Evolutionary conservation across 2,113 vertebrate genomes (phyloP).

Genomic region (Isichthys henryi): DNA sequence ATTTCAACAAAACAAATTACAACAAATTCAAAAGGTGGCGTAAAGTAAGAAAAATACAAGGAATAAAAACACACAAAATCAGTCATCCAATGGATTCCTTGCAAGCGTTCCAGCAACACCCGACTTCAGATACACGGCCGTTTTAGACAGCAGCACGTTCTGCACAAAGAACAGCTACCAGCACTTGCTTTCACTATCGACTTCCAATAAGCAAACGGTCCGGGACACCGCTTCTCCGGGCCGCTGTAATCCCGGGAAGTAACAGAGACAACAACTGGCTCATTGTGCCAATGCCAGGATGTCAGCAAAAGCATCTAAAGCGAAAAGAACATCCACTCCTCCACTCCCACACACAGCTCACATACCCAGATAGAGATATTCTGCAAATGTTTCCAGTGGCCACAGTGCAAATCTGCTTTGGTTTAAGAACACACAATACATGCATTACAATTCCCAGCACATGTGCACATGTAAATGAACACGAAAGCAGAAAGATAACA

Average conservation of each 20-base stretch:
- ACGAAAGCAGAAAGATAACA: neutral
- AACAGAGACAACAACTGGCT: slow-evolving; percentile 20
- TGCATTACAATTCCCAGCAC: neutral
- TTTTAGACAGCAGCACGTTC: slow-evolving; percentile 8
- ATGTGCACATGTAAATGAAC: neutral
- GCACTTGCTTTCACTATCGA: neutral
- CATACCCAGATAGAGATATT: neutral
- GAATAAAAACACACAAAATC: neutral
- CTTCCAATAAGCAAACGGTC: slow-evolving; percentile 36
- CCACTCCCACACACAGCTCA: slow-evolving; percentile 12
- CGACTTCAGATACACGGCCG: neutral
- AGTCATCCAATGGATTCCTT: neutral
- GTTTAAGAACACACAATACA: neutral
- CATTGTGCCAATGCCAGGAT: slow-evolving; percentile 3
- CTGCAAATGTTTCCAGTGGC: neutral
- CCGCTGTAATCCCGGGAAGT: slow-evolving; percentile 26
- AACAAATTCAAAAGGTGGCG: neutral
- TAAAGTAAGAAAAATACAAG: neutral
- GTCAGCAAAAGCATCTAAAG: neutral
- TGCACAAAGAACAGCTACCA: neutral
- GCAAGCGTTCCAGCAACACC: neutral
- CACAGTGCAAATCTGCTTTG: neutral
- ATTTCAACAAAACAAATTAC: neutral
- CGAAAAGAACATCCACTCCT: neutral
- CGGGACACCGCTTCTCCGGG: slow-evolving; percentile 11